Evolutionary conservation across 2,113 vertebrate genomes (phyloP), one percentile per base, ranked within the genome.

Genomic region (Silurus asotus): DNA sequence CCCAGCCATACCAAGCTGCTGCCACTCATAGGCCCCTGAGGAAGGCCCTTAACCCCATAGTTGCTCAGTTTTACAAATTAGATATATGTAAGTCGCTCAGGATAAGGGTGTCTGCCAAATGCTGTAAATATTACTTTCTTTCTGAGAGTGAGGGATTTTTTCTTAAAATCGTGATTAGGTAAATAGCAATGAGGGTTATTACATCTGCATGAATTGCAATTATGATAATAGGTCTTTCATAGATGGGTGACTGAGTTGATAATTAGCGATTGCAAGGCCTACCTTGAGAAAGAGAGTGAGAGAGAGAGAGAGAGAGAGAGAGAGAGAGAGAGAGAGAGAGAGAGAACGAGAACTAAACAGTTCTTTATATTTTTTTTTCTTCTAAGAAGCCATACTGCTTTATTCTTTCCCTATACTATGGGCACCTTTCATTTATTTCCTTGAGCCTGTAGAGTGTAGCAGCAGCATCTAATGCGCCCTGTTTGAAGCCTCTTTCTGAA

Each of bases 401-500:
- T 28, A 77, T 76, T 14, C 11, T 77, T 77, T 55, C n/a, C 56
- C 6, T 58, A 79, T 58, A 14, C 55, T 45, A 15, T 59, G 19
- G 77, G 17, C 17, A 45, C 37, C 15, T 45, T 80, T 45, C 59
- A 23, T 61, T 20, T 23, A 61, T 61, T 79, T 61, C 74, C n/a
- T n/a, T 25, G 58, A 80, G 77, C 56, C 77, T 80, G 77, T 48
- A 80, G 77, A 61, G 77, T 80, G 28, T 80, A 80, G 77, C 77
- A 80, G 45, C 28, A 80, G 45, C 28, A 80, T 80, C 56, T 61
- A 45, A 37, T 37, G 37, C 37, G 37, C 37, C 37, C 37, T 37
- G 37, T 37, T 37, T 37, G 37, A 37, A 37, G 37, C 37, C 37
- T 37, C 2, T 37, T 37, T 37, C 37, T 37, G 37, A 37, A 37